These are phyloP conservation scores for Chrysomela aeneicollis DNA, from an alignment of 2,888 invertebrate species.

Conservation along the genomic window DNA sequence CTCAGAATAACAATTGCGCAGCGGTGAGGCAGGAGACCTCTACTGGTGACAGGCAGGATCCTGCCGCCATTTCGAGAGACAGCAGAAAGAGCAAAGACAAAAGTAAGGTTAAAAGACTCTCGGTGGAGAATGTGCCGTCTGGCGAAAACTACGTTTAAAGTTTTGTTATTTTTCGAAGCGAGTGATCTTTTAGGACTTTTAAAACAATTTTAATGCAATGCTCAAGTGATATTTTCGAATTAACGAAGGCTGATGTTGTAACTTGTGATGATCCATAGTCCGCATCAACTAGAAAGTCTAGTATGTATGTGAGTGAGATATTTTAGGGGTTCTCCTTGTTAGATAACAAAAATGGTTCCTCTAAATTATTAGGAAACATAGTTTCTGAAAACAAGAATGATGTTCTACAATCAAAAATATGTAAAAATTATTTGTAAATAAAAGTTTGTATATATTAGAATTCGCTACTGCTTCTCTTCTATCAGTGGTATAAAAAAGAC, in stretches of 20 bases:
- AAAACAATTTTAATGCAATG: conserved; percentile 17
- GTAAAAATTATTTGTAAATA: background rate
- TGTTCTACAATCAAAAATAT: no score
- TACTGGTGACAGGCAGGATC: conserved; percentile 33
- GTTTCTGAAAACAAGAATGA: background rate
- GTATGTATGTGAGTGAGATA: no score
- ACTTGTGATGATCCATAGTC: background rate
- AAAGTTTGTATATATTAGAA: background rate
- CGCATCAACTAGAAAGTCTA: background rate
- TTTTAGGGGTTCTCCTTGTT: no score
- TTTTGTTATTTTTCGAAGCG: conserved; percentile 20
- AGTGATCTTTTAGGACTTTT: conserved; percentile 26
- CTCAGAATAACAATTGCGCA: conserved; percentile 70
- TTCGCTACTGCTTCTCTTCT: background rate
- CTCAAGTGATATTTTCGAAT: conserved; percentile 31
- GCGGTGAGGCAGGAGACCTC: conserved; percentile 36
- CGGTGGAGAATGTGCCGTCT: conserved; percentile 36
- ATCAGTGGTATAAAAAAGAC: no score
- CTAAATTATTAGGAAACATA: no score
- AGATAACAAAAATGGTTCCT: no score
- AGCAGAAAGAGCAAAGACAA: conserved; percentile 41
- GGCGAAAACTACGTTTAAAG: conserved; percentile 47
- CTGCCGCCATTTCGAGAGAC: conserved; percentile 39
- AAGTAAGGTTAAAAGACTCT: conserved; percentile 34
- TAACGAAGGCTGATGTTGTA: conserved; percentile 24